These are phyloP conservation scores for Pterocles gutturalis DNA, from an alignment of 2,113 vertebrate genomes.

Conservation along the genomic window DNA sequence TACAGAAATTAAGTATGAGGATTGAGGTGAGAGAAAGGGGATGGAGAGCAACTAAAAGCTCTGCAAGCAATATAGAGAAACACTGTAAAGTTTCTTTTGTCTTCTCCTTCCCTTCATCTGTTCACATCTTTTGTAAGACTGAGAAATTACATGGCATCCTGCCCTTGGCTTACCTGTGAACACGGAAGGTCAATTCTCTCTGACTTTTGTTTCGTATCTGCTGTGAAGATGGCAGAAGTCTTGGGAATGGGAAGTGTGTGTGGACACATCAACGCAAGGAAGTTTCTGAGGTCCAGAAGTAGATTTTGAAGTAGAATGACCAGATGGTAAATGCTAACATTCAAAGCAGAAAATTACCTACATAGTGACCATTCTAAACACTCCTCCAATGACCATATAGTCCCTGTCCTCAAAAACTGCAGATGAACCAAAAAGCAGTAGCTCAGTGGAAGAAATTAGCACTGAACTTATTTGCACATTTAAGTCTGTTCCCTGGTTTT, in stretches of 20 bases:
- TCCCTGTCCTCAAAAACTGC: neutral
- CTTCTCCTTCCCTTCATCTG: neutral
- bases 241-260: neutral
- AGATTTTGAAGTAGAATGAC: neutral
- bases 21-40: neutral
- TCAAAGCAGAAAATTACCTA: neutral
- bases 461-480: neutral
- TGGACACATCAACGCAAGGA: neutral
- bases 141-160: neutral
- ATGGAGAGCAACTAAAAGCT: neutral
- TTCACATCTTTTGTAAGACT: neutral
- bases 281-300: neutral
- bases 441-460: neutral
- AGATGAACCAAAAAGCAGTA: neutral
- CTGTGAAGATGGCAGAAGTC: neutral
- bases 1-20: neutral
- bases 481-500: neutral
- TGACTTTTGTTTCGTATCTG: neutral
- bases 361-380: rapidly evolving
- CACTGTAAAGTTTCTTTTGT: neutral
- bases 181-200: neutral
- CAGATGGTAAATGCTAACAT: neutral
- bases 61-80: neutral
- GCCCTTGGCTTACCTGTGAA: neutral
- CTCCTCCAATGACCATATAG: rapidly evolving